Percentiles rank a stretch among this genome's conserved stretches.
phyloP scores from a whole-genome alignment of 2,113 vertebrate genomes.

The Steatornis caripensis region DNA sequence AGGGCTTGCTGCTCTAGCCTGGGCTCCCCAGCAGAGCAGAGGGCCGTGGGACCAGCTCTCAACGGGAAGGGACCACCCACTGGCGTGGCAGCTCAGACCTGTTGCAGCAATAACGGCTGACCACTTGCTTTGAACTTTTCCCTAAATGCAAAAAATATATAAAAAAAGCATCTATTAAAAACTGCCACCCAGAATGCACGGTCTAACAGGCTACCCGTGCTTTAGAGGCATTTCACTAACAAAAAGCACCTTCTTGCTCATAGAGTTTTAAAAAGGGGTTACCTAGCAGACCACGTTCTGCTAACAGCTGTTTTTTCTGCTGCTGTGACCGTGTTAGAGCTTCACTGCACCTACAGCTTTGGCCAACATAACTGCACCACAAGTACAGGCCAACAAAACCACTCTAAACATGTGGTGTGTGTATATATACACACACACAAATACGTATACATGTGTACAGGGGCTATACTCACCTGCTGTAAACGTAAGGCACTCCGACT shows the following conservation, averaged over 20 bases:
- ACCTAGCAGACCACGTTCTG: neutral
- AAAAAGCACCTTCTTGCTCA: neutral
- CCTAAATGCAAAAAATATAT: neutral
- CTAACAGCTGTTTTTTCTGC: neutral
- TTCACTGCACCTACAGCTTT: neutral
- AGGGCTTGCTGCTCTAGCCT: neutral
- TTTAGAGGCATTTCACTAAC: neutral
- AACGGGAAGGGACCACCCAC: neutral
- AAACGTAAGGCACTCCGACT: neutral
- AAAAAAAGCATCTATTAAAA: neutral
- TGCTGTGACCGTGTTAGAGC: neutral
- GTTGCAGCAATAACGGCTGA: neutral
- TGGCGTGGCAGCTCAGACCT: neutral
- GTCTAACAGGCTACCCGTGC: neutral
- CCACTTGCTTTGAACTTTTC: neutral
- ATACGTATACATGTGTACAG: neutral
- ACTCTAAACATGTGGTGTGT: neutral
- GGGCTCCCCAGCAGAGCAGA: neutral
- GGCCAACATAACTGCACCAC: neutral
- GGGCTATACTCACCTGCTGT: neutral
- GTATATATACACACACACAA: accelerated
- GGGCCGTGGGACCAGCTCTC: neutral
- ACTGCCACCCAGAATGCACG: accelerated
- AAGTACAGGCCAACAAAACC: neutral
- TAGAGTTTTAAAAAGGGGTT: neutral